phyloP scores from a whole-genome alignment of 1,140 invertebrate species.

The Chelonus insularis region DNA sequence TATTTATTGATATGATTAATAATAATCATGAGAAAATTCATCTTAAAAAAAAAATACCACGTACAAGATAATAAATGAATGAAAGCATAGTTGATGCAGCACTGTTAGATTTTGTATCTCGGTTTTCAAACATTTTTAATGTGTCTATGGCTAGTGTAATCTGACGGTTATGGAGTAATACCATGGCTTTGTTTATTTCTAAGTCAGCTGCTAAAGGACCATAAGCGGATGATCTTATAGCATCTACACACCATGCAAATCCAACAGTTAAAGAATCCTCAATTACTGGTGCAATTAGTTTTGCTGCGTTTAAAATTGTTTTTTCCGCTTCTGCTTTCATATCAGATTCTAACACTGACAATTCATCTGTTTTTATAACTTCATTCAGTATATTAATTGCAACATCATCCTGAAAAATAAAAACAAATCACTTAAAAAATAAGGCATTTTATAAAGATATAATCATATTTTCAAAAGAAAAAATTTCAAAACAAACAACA shows the following conservation, averaged over 20 bases:
- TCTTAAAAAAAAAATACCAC: constrained; percentile 26
- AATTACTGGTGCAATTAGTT: constrained; percentile 88
- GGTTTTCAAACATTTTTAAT: constrained; percentile 86
- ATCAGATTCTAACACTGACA: constrained; percentile 77
- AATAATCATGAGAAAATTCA: constrained; percentile 1
- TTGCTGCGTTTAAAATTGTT: constrained; percentile 86
- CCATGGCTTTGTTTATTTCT: constrained; percentile 92
- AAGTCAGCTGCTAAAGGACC: constrained; percentile 81
- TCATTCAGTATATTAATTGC: constrained; percentile 74
- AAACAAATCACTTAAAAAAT: not conserved
- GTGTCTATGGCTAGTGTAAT: constrained; percentile 82
- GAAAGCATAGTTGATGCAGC: constrained; percentile 88
- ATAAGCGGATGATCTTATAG: constrained; percentile 80
- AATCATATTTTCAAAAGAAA: not conserved
- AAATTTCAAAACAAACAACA: not conserved
- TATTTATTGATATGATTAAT: not conserved
- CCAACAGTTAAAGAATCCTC: constrained; percentile 78
- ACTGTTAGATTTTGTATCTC: constrained; percentile 80
- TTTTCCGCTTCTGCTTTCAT: constrained; percentile 79
- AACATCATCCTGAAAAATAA: constrained; percentile 68
- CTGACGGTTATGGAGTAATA: constrained; percentile 84
- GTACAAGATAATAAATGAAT: constrained; percentile 85
- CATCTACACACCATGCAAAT: constrained; percentile 69
- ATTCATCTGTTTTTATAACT: constrained; percentile 78
- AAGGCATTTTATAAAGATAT: not conserved